Percentiles rank a stretch among this genome's conserved stretches.
Conservation (phyloP, 1,140 invertebrate genomes). For the Archivesica marissinica region DNA sequence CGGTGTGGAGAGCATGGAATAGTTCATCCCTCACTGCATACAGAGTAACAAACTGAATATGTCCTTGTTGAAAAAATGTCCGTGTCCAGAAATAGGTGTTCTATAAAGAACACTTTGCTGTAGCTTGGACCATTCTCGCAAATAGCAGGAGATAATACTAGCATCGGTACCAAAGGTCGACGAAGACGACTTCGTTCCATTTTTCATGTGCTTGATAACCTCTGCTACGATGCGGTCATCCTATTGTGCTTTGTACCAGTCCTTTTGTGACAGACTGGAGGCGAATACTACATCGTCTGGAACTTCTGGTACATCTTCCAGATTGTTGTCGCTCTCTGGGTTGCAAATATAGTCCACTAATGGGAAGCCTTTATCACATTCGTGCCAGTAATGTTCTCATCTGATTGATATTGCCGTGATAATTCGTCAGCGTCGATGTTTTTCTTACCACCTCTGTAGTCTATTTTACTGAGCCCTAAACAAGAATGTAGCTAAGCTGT, state of each 20-base stretch:
- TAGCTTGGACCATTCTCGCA: conserved; percentile 44
- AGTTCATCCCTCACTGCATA: not conserved
- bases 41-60: conserved; percentile 18
- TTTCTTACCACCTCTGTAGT: not conserved
- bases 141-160: not conserved
- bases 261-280: not conserved
- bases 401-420: too few relatives aligned
- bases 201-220: not conserved
- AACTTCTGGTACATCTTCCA: not conserved
- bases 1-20: conserved; percentile 37
- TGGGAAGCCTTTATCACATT: not conserved
- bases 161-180: not conserved
- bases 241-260: not conserved
- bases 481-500: too few relatives aligned
- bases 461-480: too few relatives aligned
- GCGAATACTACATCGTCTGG: not conserved
- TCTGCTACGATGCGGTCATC: not conserved
- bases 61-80: not conserved
- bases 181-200: not conserved
- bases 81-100: not conserved
- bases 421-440: not conserved
- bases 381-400: not conserved
- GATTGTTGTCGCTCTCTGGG: not conserved
- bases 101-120: conserved; percentile 49
- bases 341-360: not conserved